Evolutionary conservation across 2,888 invertebrate species (phyloP), one percentile per base, ranked within the genome.

Genomic region (Drosophila gaucha): DNA sequence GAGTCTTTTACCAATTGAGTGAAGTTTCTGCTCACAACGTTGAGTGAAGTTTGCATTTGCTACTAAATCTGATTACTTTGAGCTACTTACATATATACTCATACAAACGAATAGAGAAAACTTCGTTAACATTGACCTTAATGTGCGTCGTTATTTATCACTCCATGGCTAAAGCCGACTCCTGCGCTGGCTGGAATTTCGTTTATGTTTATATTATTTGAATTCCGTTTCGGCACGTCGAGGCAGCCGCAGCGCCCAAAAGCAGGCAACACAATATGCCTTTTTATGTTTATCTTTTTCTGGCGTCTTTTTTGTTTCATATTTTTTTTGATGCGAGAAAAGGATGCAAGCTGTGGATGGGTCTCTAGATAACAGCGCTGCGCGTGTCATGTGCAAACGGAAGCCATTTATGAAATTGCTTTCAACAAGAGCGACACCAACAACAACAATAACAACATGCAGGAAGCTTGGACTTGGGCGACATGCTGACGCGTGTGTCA

Each of bases 381-480:
- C 59, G 68, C 73, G 73, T 73, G 73, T 68, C 56, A 54, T 73
- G 52, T 68, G 68, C 69, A 51, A 80, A 71, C 74, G 78, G 84
- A 83, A 84, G 80, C 83, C 84, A 84, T 84, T 84, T 86, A 80
- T 80, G 67, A 78, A 80, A 86, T 80, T 86, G 86, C 76, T 80
- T 76, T 83, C 68, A 78, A 74, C 71, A 52, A 65, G 54, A 54
- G 50, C 28, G 12, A 16, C 41, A 28, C 14, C 55, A 55, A 5
- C 44, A 59, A 31, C 67, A 66, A 20, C 63, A 58, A 41, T 50
- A 68, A 39, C 59, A 62, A 52, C 52, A 54, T 52, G 47, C 44
- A 52, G 46, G 57, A 64, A 54, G 69, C 75, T 70, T 67, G 70
- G 67, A 73, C 75, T 47, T 50, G 68, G 75, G 74, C 83, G 80